phyloP scores from a whole-genome alignment of 2,888 invertebrate species.

The Chrysodeixis includens region DNA sequence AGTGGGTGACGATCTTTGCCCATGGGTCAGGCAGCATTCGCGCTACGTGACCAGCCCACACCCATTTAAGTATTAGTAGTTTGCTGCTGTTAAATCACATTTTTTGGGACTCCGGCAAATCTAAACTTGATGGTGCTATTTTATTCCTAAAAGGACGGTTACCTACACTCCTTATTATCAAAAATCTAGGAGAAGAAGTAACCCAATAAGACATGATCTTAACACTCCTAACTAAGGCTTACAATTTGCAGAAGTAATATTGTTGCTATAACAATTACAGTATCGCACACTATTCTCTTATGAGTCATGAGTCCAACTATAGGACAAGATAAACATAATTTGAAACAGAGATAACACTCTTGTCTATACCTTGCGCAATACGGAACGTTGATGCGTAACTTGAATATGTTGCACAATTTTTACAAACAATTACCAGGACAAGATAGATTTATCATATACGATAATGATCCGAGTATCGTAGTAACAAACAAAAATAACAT shows the following conservation, averaged over 20 bases:
- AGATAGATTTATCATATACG: too few relatives aligned
- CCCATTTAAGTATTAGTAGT: too few relatives aligned
- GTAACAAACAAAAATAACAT: not conserved
- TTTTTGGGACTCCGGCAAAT: too few relatives aligned
- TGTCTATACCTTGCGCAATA: not conserved
- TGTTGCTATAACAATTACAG: not conserved
- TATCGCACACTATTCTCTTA: not conserved
- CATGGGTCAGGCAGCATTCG: too few relatives aligned
- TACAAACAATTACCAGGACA: not conserved
- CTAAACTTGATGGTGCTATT: too few relatives aligned
- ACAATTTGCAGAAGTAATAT: not conserved
- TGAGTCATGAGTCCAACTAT: not conserved
- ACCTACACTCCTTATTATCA: too few relatives aligned
- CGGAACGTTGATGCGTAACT: not conserved
- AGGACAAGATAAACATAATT: not conserved
- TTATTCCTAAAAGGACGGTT: too few relatives aligned
- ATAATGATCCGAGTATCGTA: not conserved
- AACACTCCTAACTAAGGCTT: not conserved
- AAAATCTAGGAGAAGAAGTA: too few relatives aligned
- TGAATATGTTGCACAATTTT: slow-evolving; percentile 4
- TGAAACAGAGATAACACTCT: not conserved
- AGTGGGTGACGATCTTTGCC: too few relatives aligned
- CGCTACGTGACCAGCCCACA: too few relatives aligned
- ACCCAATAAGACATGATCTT: not conserved
- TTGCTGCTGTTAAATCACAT: too few relatives aligned